These are phyloP conservation scores for Ctenoplectra terminalis DNA, from an alignment of 1,140 invertebrate species.

Conservation along the genomic window DNA sequence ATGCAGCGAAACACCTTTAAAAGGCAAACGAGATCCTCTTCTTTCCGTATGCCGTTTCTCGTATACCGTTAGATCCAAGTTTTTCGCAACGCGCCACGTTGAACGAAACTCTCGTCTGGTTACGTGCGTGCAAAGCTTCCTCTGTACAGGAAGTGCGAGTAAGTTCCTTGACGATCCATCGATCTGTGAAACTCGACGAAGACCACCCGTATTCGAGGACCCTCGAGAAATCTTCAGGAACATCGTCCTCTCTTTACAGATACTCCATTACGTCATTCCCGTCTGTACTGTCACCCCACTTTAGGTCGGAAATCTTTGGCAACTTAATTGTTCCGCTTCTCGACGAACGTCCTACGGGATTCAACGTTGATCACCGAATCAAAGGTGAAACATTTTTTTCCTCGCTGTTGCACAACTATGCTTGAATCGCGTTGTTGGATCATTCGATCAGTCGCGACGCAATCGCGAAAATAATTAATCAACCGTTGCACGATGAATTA, in stretches of 20 bases:
- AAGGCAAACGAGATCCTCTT: neutral
- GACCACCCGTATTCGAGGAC: constrained; percentile 48
- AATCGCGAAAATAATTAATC: no score
- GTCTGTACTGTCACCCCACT: neutral
- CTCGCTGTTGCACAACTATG: neutral
- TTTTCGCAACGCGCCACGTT: neutral
- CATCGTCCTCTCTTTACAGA: constrained; percentile 32
- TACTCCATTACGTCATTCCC: constrained; percentile 39
- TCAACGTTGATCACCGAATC: neutral
- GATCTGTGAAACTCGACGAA: constrained; percentile 12
- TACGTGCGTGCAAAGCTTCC: neutral
- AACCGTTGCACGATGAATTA: neutral
- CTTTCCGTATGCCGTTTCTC: neutral
- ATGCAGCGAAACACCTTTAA: neutral
- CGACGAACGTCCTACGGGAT: neutral
- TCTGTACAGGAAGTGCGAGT: constrained; percentile 26
- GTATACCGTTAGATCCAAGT: constrained; percentile 1
- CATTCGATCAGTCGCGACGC: no score
- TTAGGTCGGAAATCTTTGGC: constrained; percentile 22
- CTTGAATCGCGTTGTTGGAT: no score
- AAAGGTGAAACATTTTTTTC: neutral
- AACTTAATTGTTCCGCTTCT: constrained; percentile 22
- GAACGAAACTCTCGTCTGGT: neutral
- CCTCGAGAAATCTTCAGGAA: constrained; percentile 50
- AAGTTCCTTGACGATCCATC: constrained; percentile 45